Percentiles rank a stretch among this genome's conserved stretches.
phyloP scores from a whole-genome alignment of 2,113 vertebrate species.

The Tichodroma muraria region DNA sequence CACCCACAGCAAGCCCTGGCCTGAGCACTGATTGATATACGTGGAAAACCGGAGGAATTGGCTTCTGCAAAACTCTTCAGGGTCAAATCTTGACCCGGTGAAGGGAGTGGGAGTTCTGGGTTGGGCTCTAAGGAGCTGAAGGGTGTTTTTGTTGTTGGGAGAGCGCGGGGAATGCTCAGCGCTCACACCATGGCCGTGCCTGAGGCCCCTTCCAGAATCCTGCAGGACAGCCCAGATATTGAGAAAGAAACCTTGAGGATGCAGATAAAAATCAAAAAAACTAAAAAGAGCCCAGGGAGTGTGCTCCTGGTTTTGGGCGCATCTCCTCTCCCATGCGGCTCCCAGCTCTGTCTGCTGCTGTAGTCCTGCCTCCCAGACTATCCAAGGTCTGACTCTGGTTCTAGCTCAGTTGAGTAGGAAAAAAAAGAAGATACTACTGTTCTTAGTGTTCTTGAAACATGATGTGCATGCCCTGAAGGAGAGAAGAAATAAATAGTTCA shows the following conservation, averaged over 20 bases:
- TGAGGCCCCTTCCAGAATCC: neutral
- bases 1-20: neutral
- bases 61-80: neutral
- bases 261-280: neutral
- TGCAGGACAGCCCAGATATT: neutral
- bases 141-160: neutral
- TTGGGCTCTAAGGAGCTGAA: neutral
- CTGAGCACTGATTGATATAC: neutral
- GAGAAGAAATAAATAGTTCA: conserved; percentile 10
- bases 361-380: neutral
- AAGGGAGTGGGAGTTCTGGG: neutral
- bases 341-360: neutral
- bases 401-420: neutral
- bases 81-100: neutral
- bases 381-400: neutral
- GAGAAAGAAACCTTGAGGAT: neutral
- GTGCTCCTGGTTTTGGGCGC: neutral
- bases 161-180: neutral
- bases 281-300: neutral
- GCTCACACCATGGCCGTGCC: neutral
- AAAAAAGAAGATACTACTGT: neutral
- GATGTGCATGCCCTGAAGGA: neutral
- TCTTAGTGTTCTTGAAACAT: neutral
- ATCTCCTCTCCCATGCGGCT: neutral
- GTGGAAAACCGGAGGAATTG: neutral